Evolutionary conservation across 2,113 vertebrate genomes (phyloP), one percentile per base, ranked within the genome.

Genomic region (Hippocampus mohnikei): DNA sequence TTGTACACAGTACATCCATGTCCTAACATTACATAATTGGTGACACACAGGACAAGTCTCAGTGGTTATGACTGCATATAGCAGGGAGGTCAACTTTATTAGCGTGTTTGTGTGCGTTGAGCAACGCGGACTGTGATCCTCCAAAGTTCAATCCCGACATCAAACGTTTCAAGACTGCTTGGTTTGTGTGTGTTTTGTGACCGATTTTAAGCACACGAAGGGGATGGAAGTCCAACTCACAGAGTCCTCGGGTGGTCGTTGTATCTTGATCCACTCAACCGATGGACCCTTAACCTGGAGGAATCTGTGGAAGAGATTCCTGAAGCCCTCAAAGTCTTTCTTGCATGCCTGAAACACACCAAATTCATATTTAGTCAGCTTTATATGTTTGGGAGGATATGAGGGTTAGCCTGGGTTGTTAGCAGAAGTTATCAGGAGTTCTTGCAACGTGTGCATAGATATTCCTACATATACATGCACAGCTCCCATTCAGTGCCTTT

Each of bases 261-360:
- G 94, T 67, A 99, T 98, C 93, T 98, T 98, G 40, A 91, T 93
- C 97, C 97, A 99, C 84, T 99, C 96, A 46, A 99, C 94, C 55
- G 96, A 97, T 23, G 97, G 97, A 44, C 96, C 97, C 76, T 98
- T 98, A 86, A 94, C 95, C 92, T 98, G 95, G 71, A 99, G 92
- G 68, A 99, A 99, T 91, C 95, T 94, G 83, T 96, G 96, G 91
- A 96, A 99, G 5, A 99, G 92, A 71, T 94, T 94, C 90, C 92
- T 95, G 91, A 99, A 99, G 81, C 97, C 97, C 83, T 92, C 94
- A 73, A 99, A 94, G 84, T 99, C 94, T 79, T 98, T 99, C 85
- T 90, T 94, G 75, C 94, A 92, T 61, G 93, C 92, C 97, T 99
- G 79, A 37, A 87, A 91, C 71, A 74, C 11, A 80, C 23, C 65